Conservation (phyloP, 2,888 invertebrate genomes). For the Amiota minor region DNA sequence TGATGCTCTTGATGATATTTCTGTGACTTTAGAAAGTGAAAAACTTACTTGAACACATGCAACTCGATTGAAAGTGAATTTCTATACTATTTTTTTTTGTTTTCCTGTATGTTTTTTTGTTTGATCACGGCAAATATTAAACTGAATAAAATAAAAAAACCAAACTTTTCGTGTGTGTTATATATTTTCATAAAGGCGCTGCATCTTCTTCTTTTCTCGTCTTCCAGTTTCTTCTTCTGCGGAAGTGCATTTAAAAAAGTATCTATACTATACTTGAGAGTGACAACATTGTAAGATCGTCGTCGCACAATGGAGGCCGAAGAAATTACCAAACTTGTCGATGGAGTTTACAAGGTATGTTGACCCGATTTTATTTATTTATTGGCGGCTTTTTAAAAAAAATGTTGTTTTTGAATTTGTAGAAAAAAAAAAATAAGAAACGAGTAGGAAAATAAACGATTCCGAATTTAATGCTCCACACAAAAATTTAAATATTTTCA, state of each 20-base stretch:
- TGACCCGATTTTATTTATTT: neutral
- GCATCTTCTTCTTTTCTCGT: constrained; percentile 12
- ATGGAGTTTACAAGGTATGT: constrained; percentile 90
- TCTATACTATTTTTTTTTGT: constrained; percentile 19
- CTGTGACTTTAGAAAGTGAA: constrained; percentile 65
- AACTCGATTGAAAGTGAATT: constrained; percentile 60
- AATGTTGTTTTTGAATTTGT: no score
- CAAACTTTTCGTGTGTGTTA: constrained; percentile 17
- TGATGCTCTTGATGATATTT: constrained; percentile 18
- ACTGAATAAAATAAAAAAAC: neutral
- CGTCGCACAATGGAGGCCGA: constrained; percentile 80
- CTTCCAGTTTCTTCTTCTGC: constrained; percentile 35
- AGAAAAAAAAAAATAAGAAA: neutral
- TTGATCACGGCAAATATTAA: neutral
- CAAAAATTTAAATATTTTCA: no score
- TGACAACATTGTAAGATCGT: constrained; percentile 30
- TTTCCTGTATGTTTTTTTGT: constrained; percentile 3
- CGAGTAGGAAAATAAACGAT: no score
- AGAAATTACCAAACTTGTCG: constrained; percentile 91
- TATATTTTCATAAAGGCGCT: neutral
- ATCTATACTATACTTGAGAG: no score
- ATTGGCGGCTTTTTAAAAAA: no score
- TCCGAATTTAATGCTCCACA: constrained; percentile 1
- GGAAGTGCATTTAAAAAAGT: constrained; percentile 33
- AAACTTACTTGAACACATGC: constrained; percentile 43